These are phyloP conservation scores for Typhlichthys eigenmanni DNA, from an alignment of 2,797 vertebrate species.

Conservation along the genomic window DNA sequence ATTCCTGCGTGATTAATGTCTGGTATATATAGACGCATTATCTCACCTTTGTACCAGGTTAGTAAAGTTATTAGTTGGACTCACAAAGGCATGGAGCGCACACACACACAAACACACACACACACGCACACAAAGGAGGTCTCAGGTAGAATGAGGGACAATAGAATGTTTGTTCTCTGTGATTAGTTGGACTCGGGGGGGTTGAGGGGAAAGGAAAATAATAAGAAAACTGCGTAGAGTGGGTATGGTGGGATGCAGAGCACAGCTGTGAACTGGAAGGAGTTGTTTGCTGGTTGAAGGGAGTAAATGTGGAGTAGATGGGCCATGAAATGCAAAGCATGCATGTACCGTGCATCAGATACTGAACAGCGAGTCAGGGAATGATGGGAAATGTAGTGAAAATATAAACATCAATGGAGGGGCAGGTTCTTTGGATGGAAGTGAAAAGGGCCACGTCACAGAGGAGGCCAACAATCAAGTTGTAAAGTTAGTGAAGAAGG, in stretches of 20 bases:
- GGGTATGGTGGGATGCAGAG: not conserved
- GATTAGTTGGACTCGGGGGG: not conserved
- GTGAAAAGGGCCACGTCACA: no score
- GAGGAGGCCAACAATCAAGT: no score
- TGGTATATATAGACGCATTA: not conserved
- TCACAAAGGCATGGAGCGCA: not conserved
- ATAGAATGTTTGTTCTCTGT: constrained; percentile 14
- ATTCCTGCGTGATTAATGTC: no score
- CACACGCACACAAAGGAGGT: not conserved
- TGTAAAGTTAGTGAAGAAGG: no score
- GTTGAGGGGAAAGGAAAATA: not conserved
- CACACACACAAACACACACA: not conserved
- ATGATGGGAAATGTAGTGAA: no score
- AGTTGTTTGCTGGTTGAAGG: not conserved
- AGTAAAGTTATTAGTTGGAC: not conserved
- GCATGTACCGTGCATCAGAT: no score
- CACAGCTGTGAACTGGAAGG: not conserved
- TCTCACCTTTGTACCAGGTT: not conserved
- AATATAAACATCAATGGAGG: no score
- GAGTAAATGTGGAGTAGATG: no score
- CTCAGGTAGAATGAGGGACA: constrained; percentile 6
- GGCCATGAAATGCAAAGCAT: no score
- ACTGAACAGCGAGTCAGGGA: no score
- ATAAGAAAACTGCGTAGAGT: not conserved
- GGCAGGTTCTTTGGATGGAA: no score